phyloP scores from a whole-genome alignment of 37 sponge, comb jelly and placozoan genomes.

The Cliona cf. orientalis region DNA sequence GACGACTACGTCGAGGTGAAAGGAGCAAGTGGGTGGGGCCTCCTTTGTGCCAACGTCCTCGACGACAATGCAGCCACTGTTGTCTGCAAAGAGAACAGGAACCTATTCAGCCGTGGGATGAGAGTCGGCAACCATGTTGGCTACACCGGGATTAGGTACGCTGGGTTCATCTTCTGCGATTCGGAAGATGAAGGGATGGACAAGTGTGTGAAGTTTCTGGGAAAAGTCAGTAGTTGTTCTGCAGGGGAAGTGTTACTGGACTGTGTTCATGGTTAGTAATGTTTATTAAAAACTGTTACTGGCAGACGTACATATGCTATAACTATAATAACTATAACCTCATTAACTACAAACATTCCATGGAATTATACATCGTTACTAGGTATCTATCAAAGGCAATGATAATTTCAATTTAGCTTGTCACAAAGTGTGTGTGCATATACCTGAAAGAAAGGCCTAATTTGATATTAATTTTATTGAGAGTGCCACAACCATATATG shows the following conservation, averaged over 20 bases:
- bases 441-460: no score
- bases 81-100: slow-evolving; percentile 8
- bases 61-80: slow-evolving; percentile 7
- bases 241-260: slow-evolving; percentile 20
- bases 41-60: slow-evolving; percentile 18
- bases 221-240: neutral
- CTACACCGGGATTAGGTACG: slow-evolving; percentile 11
- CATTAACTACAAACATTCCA: neutral
- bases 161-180: neutral
- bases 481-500: no score
- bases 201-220: slow-evolving; percentile 9
- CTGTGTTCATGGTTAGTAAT: slow-evolving; percentile 24
- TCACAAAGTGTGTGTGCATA: no score
- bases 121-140: neutral
- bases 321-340: neutral
- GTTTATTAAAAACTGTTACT: no score
- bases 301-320: no score
- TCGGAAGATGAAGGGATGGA: slow-evolving; percentile 28
- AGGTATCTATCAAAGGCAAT: no score
- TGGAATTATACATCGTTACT: neutral
- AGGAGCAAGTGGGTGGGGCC: slow-evolving; percentile 46
- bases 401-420: no score
- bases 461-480: no score
- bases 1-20: slow-evolving; percentile 28
- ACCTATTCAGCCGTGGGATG: slow-evolving; percentile 15